Base-by-base conservation (phyloP, 2,113 vertebrate genomes). In the Dinomys branickii region DNA sequence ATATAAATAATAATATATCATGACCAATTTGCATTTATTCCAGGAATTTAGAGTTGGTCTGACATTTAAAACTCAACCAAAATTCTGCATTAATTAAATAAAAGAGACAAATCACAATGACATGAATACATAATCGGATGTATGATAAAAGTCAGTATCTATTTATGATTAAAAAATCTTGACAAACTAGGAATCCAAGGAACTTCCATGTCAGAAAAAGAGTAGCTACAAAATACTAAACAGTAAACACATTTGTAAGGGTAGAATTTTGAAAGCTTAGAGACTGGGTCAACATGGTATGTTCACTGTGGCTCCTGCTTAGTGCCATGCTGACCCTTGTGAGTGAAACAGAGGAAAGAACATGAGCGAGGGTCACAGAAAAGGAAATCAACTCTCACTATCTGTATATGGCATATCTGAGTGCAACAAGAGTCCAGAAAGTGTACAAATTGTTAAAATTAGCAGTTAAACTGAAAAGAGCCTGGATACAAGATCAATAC, bases 1-100 rank as follows among this genome's bases (percentile, higher is more conserved):
- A 65, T 44, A 52, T 56, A 75, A 95, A 90, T 41, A 56, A 26
- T 54, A 90, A 92, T 67, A 90, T 80, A 61, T 88, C 69, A 88
- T 47, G 44, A 67, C 24, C 20, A 92, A 24, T 85, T 78, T 88
- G 69, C 47, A 12, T 88, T 96, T 97, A 90, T 82, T 88, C 9
- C 33, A 97, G 82, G 85, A 94, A 97, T 81, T 95, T 65, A 94
- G 83, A 75, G 47, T 92, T 90, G 61, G 75, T 50, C 92, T 95
- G 56, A 89, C 73, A 69, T 77, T 94, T 8, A 65, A 73, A 97
- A 82, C 50, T 59, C n/a, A 58, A 81, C 22, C 33, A 52, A 54
- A 59, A 81, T 47, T 33, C 30, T 77, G 44, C 6, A 83, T 94
- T 91, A 78, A 22, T 14, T 35, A 20, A 85, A 80, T 81, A 90